Base-by-base conservation (phyloP, 1,140 invertebrate genomes). In the Platyscapa corneri region DNA sequence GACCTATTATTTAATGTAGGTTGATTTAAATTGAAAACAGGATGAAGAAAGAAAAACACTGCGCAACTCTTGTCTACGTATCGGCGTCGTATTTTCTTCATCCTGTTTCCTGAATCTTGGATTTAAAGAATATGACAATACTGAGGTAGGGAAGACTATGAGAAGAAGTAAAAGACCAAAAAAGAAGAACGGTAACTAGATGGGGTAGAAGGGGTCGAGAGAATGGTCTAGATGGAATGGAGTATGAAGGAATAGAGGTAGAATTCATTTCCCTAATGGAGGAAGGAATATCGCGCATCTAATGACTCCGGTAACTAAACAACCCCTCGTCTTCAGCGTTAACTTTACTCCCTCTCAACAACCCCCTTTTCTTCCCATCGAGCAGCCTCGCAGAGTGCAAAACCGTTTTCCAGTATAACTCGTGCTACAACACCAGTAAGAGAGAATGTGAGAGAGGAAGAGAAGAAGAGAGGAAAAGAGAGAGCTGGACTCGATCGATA, bases 191-290 rank as follows among this genome's bases (percentile, higher is more conserved):
- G 60, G 10, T 23, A 56, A 23, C 37, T n/a, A 53, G 30, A 80
- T 23, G 10, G 42, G 53, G 23, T 27, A 30, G 64, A 39, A 23
- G n/a, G n/a, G n/a, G 23, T 27, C 14, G 46, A 39, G 18, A 3
- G 23, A 46, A 42, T 30, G n/a, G 60, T 64, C n/a, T 64, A 3
- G 7, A n/a, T 30, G 23, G 60, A 64, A 27, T 12, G 23, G 8
- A 30, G 80, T 49, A 46, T 20, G 67, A 23, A 42, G 60, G 39
- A 64, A 20, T 67, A 56, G 83, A 84, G 85, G 82, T 78, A 65
- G 83, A 87, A 88, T 88, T 88, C 86, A 88, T 87, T 88, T 87
- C 83, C 86, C 85, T 87, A 88, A 88, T 88, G 87, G 87, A 86
- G 83, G 84, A 86, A 88, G 87, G 84, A 87, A 87, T 87, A 87